Percentiles rank a stretch among this genome's conserved stretches.
Evolutionary conservation across 1,140 invertebrate species (phyloP).

Genomic region (Papilio dardanus): DNA sequence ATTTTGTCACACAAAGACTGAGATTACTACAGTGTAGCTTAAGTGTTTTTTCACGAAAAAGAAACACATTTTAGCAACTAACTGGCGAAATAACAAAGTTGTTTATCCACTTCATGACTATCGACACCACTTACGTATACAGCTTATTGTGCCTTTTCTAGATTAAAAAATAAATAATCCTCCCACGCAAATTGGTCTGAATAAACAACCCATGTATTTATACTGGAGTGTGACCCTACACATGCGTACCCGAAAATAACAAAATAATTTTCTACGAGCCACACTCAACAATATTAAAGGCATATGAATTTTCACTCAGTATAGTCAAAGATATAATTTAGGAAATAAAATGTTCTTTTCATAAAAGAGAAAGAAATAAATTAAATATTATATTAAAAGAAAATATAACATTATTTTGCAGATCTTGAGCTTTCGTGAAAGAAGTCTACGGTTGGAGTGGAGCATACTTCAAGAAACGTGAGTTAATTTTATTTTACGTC

Average conservation of each 20-base stretch:
- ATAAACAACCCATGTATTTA: slow-evolving; percentile 44
- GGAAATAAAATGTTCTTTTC: slow-evolving; percentile 41
- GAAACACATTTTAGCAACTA: background rate
- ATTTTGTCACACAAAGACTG: too few relatives aligned
- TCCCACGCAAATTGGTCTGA: slow-evolving; percentile 36
- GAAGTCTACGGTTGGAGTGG: slow-evolving; percentile 36
- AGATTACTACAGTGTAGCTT: background rate
- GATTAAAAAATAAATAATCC: slow-evolving; percentile 36
- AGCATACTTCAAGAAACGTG: slow-evolving; percentile 46
- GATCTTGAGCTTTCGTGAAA: slow-evolving; percentile 41
- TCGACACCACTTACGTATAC: background rate
- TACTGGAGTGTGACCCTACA: background rate
- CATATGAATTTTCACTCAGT: slow-evolving; percentile 28
- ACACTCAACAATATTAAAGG: slow-evolving; percentile 30
- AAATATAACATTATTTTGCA: slow-evolving; percentile 47
- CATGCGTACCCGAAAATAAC: slow-evolving; percentile 37
- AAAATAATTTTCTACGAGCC: slow-evolving; percentile 44
- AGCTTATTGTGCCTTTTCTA: slow-evolving; percentile 16
- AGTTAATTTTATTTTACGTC: slow-evolving; percentile 49
- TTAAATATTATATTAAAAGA: slow-evolving; percentile 35
- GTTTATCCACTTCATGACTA: background rate
- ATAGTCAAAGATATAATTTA: slow-evolving; percentile 38
- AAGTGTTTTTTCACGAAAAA: background rate
- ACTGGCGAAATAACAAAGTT: background rate
- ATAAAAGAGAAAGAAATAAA: slow-evolving; percentile 35